Evolutionary conservation across 2,113 vertebrate genomes (phyloP), one percentile per base, ranked within the genome.

Genomic region (Platycercus adscitus): DNA sequence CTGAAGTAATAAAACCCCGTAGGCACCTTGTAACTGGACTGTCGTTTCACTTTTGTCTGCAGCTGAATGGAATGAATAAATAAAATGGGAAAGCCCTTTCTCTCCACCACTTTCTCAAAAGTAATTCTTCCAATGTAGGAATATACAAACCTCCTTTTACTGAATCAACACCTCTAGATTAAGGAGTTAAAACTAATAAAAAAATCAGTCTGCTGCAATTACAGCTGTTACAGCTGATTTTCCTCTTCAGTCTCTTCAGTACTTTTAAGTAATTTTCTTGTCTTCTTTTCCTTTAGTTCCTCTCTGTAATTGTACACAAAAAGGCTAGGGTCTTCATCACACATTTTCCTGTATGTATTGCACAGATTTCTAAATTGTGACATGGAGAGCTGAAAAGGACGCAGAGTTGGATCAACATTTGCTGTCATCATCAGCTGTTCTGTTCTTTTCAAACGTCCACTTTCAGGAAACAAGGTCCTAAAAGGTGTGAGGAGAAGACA

Each of bases 391-490:
- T 99, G 97, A 43, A 93, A 43, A 15, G 99, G 98, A 28, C 98
- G 98, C 4, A 99, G 97, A 18, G 98, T 98, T 24, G 99, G 99
- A 93, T 99, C 99, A 91, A 99, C 98, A 7, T 99, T 96, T 2
- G 99, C 99, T 84, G 77, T 29, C 95, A 96, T 95, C 83, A 99
- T 92, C 96, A 99, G 97, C 87, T 97, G 97, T 81, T 97, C 98
- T 0, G 99, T 98, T 96, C 98, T 97, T 92, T 99, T 97, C 6
- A 95, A 43, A 14, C 99, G 98, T 35, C 95, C 92, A 1, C 89
- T 97, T 98, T 99, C 98, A 2, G 99, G 99, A 97, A 99, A 99
- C 95, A 99, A 90, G 97, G 98, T 98, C 91, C 99, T 99, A 97
- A 76, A 94, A 80, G 60, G 24, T 50, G 43, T 3, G 3, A 14